Base-by-base conservation (phyloP, 2,797 vertebrate genomes). In the Paramormyrops hopkinsi region DNA sequence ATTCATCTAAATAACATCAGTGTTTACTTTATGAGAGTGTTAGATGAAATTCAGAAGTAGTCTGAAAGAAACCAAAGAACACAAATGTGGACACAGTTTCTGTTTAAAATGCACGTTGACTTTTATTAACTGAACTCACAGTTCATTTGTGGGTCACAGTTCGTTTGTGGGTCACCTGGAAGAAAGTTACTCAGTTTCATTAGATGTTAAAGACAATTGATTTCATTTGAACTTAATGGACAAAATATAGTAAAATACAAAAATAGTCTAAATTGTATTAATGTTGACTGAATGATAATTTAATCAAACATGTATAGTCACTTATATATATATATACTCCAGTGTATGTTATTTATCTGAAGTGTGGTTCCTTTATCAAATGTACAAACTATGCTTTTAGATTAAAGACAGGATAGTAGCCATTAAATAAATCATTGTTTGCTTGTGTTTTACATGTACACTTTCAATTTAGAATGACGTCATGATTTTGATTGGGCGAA, bases 331-430 rank as follows among this genome's bases (percentile, higher is more conserved):
- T 92, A 92, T 91, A 37, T 92, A 91, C 93, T 94, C 92, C 88
- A 84, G 87, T 96, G 92, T 94, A 92, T 93, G 95, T 94, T 95
- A 95, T 95, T 96, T 94, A 94, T 95, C 92, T 90, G 91, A 93
- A 95, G 92, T 96, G 94, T 96, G 95, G 50, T 90, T 92, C 73
- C 90, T 90, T 90, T 90, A 89, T 90, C 85, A 29, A 54, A 65
- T 90, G 19, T 89, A 89, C 19, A 51, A 85, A 84, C 54, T 44
- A 51, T 89, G 89, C 65, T 19, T 87, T 50, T 76, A 59, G 85
- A 89, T 82, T 92, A 93, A 91, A 90, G 93, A 88, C 90, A 91
- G 86, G 90, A 89, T 91, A 90, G n/a, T 37, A 90, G 91, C 92
- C 69, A 44, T 46, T 48, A 51, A 50, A 19, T 14, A 17, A 25